phyloP scores from a whole-genome alignment of 2,797 vertebrate genomes.

The Dallia pectoralis region DNA sequence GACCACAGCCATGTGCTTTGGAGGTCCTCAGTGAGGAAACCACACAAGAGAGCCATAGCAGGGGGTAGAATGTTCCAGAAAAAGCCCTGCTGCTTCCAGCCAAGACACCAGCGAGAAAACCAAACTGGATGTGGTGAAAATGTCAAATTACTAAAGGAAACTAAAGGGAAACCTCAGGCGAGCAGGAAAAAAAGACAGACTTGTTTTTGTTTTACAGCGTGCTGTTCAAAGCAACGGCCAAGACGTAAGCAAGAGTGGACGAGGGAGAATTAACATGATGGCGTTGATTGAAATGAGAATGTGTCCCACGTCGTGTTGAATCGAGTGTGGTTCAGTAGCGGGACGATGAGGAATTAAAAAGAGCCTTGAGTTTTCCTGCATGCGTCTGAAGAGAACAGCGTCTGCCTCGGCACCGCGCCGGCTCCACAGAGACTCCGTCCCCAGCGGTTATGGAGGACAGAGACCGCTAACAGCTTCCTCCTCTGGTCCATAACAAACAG shows the following conservation, averaged over 20 bases:
- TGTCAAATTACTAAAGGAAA: slow-evolving; percentile 82
- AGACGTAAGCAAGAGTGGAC: neutral
- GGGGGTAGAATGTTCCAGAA: slow-evolving; percentile 74
- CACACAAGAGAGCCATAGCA: slow-evolving; percentile 72
- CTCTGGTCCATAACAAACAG: slow-evolving; percentile 79
- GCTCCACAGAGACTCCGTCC: slow-evolving; percentile 79
- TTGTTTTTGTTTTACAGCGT: slow-evolving; percentile 11
- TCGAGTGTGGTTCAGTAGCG: neutral
- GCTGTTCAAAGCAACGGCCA: slow-evolving; percentile 35
- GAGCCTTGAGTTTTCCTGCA: neutral
- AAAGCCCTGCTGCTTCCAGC: slow-evolving; percentile 65
- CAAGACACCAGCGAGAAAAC: slow-evolving; percentile 73
- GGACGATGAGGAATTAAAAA: neutral
- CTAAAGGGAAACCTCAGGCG: slow-evolving; percentile 72
- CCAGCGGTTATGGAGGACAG: slow-evolving; percentile 80
- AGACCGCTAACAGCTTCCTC: slow-evolving; percentile 77
- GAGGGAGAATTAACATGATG: neutral
- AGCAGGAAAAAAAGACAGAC: slow-evolving; percentile 5
- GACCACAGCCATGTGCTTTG: slow-evolving; percentile 71
- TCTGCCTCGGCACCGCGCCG: slow-evolving; percentile 45
- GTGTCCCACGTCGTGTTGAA: neutral
- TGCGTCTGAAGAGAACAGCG: neutral
- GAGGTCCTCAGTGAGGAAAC: slow-evolving; percentile 71
- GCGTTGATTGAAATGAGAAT: neutral
- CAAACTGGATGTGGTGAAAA: slow-evolving; percentile 83